Evolutionary conservation across 35 echinoderm and acorn worm genomes (phyloP), one percentile per base, ranked within the genome.

Genomic region (Ptychodera flava): DNA sequence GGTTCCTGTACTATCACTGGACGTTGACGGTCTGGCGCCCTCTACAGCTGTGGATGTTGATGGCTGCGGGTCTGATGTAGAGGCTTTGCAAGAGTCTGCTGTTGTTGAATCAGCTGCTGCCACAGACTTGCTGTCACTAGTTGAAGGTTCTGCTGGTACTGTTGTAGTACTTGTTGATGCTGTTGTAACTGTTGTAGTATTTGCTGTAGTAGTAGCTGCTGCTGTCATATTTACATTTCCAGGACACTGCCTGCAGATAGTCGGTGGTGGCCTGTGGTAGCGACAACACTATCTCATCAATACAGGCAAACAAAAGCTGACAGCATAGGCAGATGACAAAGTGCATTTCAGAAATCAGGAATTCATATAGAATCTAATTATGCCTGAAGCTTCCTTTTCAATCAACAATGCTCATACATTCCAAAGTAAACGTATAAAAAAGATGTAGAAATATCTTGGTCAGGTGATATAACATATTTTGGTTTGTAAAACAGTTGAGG

Each of bases 231-330:
- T 30, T 14, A 89, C 45, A 83, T 92, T 85, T 36, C 78, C 81
- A 1, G 91, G 91, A 85, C 91, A 92, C 34, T 92, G 91, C 28
- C 85, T 81, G 78, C 90, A 91, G 1, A 81, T 37, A 52, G 85
- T 29, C 31, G 33, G 33, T 53, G 87, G 78, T 32, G 45, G 45
- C 22, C 45, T 64, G n/a, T n/a, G n/a, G n/a, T n/a, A n/a, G n/a
- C n/a, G n/a, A n/a, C n/a, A n/a, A n/a, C n/a, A n/a, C n/a, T n/a
- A n/a, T n/a, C n/a, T n/a, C n/a, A n/a, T n/a, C n/a, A n/a, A 64
- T 64, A 64, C 45, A 64, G 45, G 22, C 22, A 64, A 12, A 64
- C 45, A 64, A 6, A 64, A 64, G 22, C 45, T 64, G 45, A 12
- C 22, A 64, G 45, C 45, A 12, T 6, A 64, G 45, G 22, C 45